These are phyloP conservation scores for Hirtodrosophila histrioides DNA, from an alignment of 2,888 invertebrate species.

Conservation along the genomic window DNA sequence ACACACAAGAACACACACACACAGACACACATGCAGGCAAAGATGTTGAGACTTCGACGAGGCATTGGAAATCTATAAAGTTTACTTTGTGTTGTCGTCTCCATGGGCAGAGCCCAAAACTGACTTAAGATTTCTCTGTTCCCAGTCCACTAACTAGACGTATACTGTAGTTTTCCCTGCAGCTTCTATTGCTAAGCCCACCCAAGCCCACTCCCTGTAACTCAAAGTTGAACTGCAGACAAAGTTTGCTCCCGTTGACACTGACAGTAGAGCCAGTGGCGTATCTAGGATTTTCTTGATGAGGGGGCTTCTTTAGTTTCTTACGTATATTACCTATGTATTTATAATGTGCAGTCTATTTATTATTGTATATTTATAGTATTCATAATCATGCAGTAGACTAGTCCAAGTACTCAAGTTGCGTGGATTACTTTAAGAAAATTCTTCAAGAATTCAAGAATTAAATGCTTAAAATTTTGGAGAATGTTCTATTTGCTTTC, in stretches of 20 bases:
- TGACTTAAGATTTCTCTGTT: background rate
- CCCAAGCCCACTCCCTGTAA: background rate
- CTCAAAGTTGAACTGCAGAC: constrained; percentile 22
- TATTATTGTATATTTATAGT: no score
- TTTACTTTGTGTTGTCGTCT: constrained; percentile 54
- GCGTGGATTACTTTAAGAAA: no score
- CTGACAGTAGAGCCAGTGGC: constrained; percentile 24
- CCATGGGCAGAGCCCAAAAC: constrained; percentile 3
- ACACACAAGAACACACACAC: constrained; percentile 14
- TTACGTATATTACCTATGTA: no score
- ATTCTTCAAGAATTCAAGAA: no score
- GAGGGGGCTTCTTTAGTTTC: no score
- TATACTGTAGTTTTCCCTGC: constrained; percentile 28
- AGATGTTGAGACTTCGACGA: constrained; percentile 41
- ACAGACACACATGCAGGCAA: constrained; percentile 17
- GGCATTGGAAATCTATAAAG: constrained; percentile 69
- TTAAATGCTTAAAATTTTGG: no score
- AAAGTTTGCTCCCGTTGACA: constrained; percentile 62
- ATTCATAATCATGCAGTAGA: no score
- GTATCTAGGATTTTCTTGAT: no score
- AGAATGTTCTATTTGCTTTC: no score
- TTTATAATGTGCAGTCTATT: no score
- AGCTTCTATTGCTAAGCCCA: constrained; percentile 12
- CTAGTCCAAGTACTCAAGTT: no score
- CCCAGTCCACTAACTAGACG: constrained; percentile 32